Conservation (phyloP, 2,797 vertebrate species). For the Argyrosomus regius region DNA sequence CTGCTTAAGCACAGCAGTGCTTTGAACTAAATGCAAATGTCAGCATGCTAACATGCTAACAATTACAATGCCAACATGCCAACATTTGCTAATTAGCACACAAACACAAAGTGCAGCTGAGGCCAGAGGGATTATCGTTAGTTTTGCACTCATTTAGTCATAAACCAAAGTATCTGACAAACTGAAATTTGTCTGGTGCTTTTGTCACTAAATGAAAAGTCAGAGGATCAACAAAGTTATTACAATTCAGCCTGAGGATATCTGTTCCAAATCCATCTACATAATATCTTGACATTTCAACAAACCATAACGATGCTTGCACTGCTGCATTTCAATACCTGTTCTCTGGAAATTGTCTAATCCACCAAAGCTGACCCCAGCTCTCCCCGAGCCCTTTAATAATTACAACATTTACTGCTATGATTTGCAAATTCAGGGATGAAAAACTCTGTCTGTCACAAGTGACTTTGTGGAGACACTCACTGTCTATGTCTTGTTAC, state of each 20-base stretch:
- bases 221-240: background rate
- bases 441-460: conserved; percentile 11
- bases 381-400: conserved; percentile 21
- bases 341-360: conserved; percentile 14
- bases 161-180: background rate
- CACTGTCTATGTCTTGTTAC: conserved; percentile 9
- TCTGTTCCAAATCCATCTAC: background rate
- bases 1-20: background rate
- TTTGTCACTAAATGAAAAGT: background rate
- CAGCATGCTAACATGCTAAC: background rate
- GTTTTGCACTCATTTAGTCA: background rate
- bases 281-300: background rate
- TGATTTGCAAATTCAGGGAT: conserved; percentile 37
- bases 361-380: conserved; percentile 17
- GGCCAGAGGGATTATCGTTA: background rate
- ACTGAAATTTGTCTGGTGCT: background rate
- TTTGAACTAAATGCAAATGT: background rate
- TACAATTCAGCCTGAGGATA: background rate
- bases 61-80: background rate
- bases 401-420: conserved; percentile 36
- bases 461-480: conserved; percentile 22
- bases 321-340: conserved; percentile 9
- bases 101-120: no score
- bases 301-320: background rate
- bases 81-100: background rate